Evolutionary conservation across 2,113 vertebrate species (phyloP).

Genomic region (Chaetorhynchus papuensis): DNA sequence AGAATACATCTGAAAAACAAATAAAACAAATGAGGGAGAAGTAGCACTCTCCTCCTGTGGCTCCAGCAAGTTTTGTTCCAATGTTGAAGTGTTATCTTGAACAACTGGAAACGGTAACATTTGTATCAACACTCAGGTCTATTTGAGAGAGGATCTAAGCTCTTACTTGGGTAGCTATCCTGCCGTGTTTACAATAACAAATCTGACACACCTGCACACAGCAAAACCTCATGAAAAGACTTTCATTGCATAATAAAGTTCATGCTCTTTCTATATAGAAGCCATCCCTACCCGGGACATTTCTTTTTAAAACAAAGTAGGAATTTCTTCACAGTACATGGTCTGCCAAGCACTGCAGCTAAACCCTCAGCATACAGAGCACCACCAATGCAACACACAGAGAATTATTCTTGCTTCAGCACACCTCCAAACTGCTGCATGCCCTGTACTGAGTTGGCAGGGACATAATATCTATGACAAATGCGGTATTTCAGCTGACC

Average conservation of each 20-base stretch:
- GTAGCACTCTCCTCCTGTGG: neutral
- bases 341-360: neutral
- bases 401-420: neutral
- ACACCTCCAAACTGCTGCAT: neutral
- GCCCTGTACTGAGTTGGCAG: neutral
- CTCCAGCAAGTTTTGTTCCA: neutral
- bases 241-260: slow-evolving; percentile 51
- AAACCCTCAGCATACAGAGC: neutral
- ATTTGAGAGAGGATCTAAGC: slow-evolving; percentile 15
- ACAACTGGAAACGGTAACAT: neutral
- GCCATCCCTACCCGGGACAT: neutral
- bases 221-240: slow-evolving; percentile 44
- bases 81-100: neutral
- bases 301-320: neutral
- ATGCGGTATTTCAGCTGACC: neutral
- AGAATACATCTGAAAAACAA: neutral
- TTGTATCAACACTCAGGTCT: neutral
- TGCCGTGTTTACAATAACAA: slow-evolving; percentile 29
- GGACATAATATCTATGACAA: neutral
- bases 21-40: neutral
- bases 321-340: neutral
- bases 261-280: slow-evolving; percentile 7
- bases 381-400: neutral
- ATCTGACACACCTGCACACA: slow-evolving; percentile 12
- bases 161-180: neutral